A percentile compares a stretch with the other conserved stretches of the same genome.
Evolutionary conservation across 1,140 invertebrate species (phyloP).

Genomic region (Diprion similis): DNA sequence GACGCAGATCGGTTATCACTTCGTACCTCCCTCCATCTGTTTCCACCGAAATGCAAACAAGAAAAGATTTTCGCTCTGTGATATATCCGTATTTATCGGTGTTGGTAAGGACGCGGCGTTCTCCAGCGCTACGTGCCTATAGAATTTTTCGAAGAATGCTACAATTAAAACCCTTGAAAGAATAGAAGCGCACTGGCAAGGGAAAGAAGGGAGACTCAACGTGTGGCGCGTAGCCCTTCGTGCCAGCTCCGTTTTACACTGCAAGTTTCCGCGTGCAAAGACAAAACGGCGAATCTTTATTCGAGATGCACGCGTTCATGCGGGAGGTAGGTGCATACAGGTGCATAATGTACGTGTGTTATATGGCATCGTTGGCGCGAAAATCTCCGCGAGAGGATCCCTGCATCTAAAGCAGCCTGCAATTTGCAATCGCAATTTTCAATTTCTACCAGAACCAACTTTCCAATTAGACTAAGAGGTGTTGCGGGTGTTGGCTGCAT

Average conservation of each 20-base stretch:
- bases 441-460: slow-evolving; percentile 57
- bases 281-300: slow-evolving; percentile 61
- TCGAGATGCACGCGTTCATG: slow-evolving; percentile 36
- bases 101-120: slow-evolving; percentile 14
- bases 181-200: slow-evolving; percentile 35
- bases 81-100: slow-evolving; percentile 19
- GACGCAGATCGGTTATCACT: no score
- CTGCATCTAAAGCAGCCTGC: slow-evolving; percentile 55
- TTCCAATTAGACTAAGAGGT: slow-evolving; percentile 64
- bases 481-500: slow-evolving; percentile 35
- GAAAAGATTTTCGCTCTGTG: no score
- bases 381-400: neutral
- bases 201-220: neutral
- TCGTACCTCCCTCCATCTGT: no score
- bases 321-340: neutral
- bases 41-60: no score
- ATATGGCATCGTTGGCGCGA: neutral
- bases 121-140: slow-evolving; percentile 25
- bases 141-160: slow-evolving; percentile 34
- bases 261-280: slow-evolving; percentile 35
- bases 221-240: neutral
- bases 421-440: slow-evolving; percentile 63
- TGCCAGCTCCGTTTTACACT: neutral
- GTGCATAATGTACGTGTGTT: neutral
- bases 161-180: slow-evolving; percentile 60